Evolutionary conservation across 2,888 invertebrate species (phyloP).

Genomic region (Odontocolon sp.): DNA sequence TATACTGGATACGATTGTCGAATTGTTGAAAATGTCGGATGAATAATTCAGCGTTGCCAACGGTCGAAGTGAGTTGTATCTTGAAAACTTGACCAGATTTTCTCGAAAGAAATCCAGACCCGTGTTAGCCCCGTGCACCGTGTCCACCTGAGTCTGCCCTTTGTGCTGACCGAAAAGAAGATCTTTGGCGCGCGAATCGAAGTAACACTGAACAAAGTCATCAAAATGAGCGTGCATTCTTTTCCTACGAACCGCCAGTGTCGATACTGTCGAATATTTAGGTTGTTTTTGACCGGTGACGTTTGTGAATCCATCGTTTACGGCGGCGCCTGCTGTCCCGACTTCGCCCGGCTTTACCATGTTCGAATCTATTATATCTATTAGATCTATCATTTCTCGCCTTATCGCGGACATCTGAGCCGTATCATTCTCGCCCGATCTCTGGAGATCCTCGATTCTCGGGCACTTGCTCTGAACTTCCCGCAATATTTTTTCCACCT

Average conservation of each 20-base stretch:
- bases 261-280: slow-evolving; percentile 75
- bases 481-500: slow-evolving; percentile 86
- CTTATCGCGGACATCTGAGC: slow-evolving; percentile 83
- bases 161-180: slow-evolving; percentile 83
- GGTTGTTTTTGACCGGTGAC: slow-evolving; percentile 64
- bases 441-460: slow-evolving; percentile 82
- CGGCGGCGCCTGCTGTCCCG: slow-evolving; percentile 53
- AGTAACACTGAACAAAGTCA: slow-evolving; percentile 94
- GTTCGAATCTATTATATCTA: slow-evolving; percentile 83
- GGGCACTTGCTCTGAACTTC: slow-evolving; percentile 84
- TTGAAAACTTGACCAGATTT: slow-evolving; percentile 92
- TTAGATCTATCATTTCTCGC: slow-evolving; percentile 83
- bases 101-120: slow-evolving; percentile 91
- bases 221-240: slow-evolving; percentile 93
- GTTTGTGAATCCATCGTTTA: slow-evolving; percentile 64
- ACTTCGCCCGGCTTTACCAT: slow-evolving; percentile 75
- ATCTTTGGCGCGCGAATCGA: slow-evolving; percentile 89
- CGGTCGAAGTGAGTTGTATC: slow-evolving; percentile 89
- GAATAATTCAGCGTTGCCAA: slow-evolving; percentile 95
- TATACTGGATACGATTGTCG: slow-evolving; percentile 94
- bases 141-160: slow-evolving; percentile 55
- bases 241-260: slow-evolving; percentile 86
- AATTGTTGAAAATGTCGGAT: slow-evolving; percentile 93
- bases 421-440: slow-evolving; percentile 81
- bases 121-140: slow-evolving; percentile 67